Conservation (phyloP, 1,140 invertebrate genomes). For the Lutraria rhynchaena region DNA sequence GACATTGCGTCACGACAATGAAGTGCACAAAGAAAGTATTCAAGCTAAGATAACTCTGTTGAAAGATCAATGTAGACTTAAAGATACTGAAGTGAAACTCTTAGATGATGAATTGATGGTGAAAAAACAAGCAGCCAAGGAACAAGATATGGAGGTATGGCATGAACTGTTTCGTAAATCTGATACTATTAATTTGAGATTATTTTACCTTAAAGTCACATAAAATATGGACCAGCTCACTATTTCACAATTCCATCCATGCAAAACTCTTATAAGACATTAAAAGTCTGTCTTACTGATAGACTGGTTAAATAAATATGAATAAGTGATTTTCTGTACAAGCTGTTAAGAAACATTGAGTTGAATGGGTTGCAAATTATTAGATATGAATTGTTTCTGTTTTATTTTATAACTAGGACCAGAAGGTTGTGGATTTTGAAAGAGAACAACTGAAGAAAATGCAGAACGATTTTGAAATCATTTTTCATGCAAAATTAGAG, state of each 20-base stretch:
- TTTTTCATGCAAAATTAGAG: conserved; percentile 47
- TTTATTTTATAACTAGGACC: conserved; percentile 30
- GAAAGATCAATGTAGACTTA: conserved; percentile 44
- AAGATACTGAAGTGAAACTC: conserved; percentile 56
- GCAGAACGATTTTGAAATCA: conserved; percentile 48
- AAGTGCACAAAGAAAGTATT: conserved; percentile 37
- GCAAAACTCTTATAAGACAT: too few species aligned
- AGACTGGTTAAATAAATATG: too few species aligned
- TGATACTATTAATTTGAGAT: not conserved
- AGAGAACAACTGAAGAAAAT: conserved; percentile 44
- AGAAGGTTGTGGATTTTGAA: conserved; percentile 53
- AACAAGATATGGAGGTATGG: conserved; percentile 49
- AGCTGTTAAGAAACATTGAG: too few species aligned
- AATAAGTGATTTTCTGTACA: too few species aligned
- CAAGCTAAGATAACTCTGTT: conserved; percentile 35
- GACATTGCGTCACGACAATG: conserved; percentile 50
- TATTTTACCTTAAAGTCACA: not conserved
- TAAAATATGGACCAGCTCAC: not conserved
- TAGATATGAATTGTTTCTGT: not conserved
- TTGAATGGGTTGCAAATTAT: too few species aligned
- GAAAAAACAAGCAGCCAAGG: conserved; percentile 27
- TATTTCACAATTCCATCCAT: too few species aligned
- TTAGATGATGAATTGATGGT: conserved; percentile 59
- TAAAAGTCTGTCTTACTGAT: too few species aligned
- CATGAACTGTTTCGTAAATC: too few species aligned